phyloP scores from a whole-genome alignment of 2,888 invertebrate genomes.

The Pocota personata region DNA sequence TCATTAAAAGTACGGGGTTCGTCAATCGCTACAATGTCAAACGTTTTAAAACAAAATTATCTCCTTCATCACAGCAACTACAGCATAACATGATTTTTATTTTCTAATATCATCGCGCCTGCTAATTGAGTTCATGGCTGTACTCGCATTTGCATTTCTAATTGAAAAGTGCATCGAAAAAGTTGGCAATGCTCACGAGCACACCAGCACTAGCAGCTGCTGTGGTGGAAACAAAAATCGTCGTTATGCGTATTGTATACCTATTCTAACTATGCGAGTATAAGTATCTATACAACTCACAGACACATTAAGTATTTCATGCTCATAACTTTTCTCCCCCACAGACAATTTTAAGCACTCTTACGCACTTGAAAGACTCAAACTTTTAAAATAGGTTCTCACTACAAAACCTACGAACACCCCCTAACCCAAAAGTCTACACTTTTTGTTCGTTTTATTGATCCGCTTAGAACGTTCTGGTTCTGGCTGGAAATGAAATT shows the following conservation, averaged over 20 bases:
- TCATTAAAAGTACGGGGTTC: conserved; percentile 49
- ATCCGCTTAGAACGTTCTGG: conserved; percentile 30
- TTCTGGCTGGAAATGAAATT: not conserved
- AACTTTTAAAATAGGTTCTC: conserved; percentile 15
- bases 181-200: conserved; percentile 46
- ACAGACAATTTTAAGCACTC: too few species aligned
- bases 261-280: not conserved
- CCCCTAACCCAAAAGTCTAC: conserved; percentile 35
- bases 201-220: not conserved
- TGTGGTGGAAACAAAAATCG: not conserved
- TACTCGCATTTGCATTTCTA: conserved; percentile 71
- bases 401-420: not conserved
- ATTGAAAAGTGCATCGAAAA: conserved; percentile 68
- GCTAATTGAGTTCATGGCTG: conserved; percentile 72
- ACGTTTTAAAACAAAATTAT: conserved; percentile 38
- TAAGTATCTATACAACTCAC: not conserved
- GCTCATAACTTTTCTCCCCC: too few species aligned
- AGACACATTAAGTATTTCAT: not conserved
- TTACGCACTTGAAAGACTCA: conserved; percentile 18
- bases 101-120: conserved; percentile 66
- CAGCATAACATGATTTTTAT: conserved; percentile 46
- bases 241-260: not conserved
- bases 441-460: conserved; percentile 28
- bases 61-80: conserved; percentile 47
- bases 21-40: conserved; percentile 68